Percentiles rank a stretch among this genome's conserved stretches.
Evolutionary conservation across 2,888 invertebrate species (phyloP).

Genomic region (Saturnia pavonia): DNA sequence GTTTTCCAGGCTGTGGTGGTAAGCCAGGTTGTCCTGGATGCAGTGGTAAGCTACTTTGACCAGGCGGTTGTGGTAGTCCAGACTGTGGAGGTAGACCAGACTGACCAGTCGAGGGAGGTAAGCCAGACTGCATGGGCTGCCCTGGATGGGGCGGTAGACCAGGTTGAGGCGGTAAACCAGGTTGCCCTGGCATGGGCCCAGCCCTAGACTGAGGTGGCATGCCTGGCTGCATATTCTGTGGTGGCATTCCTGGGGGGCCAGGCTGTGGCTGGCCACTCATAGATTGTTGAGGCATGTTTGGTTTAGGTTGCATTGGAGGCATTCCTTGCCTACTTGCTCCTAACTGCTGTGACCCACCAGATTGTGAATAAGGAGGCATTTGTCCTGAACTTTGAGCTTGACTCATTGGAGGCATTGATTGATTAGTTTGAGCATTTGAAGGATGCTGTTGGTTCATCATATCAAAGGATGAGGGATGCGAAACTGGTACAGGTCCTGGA

Average conservation of each 20-base stretch:
- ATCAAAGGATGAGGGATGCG: constrained; percentile 41
- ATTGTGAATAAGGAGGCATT: constrained; percentile 39
- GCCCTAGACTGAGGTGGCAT: constrained; percentile 37
- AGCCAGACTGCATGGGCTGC: constrained; percentile 35
- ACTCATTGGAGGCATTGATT: constrained; percentile 34
- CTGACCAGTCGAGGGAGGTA: constrained; percentile 35
- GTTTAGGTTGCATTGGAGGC: constrained; percentile 38
- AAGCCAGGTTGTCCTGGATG: constrained; percentile 37
- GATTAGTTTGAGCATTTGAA: constrained; percentile 48
- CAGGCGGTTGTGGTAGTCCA: constrained; percentile 28
- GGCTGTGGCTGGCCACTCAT: constrained; percentile 30
- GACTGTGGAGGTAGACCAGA: constrained; percentile 37
- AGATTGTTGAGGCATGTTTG: constrained; percentile 38
- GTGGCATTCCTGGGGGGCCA: constrained; percentile 29
- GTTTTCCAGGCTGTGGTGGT: constrained; percentile 35
- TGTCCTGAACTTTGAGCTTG: constrained; percentile 32
- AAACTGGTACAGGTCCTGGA: constrained; percentile 41
- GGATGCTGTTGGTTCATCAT: constrained; percentile 42
- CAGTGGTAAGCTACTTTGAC: constrained; percentile 36
- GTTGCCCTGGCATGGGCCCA: constrained; percentile 31
- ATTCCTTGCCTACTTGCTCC: constrained; percentile 43
- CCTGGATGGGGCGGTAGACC: constrained; percentile 38
- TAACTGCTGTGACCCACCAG: constrained; percentile 35
- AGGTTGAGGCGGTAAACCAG: constrained; percentile 35
- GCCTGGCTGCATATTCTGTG: constrained; percentile 29